Percentiles rank a stretch among this genome's conserved stretches.
Conservation (phyloP, 2,113 vertebrate species). For the Rhinopomastus cyanomelas region DNA sequence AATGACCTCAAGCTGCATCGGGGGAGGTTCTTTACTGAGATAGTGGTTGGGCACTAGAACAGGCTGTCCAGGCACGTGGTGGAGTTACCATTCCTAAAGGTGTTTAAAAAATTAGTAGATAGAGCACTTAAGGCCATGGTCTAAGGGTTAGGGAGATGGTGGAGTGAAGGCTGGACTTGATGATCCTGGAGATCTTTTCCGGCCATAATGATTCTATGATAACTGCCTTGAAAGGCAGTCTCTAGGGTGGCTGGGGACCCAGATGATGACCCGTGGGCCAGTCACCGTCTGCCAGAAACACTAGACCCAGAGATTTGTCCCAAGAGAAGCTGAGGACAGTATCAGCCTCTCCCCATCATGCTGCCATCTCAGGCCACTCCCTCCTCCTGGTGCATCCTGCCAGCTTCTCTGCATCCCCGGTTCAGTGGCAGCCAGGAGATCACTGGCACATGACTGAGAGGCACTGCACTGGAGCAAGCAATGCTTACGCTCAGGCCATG, state of each 20-base stretch:
- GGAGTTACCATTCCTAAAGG: too few species aligned
- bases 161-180: too few species aligned
- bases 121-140: too few species aligned
- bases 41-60: too few species aligned
- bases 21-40: too few species aligned
- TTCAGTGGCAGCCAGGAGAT: not conserved
- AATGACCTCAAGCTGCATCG: too few species aligned
- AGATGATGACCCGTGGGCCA: not conserved
- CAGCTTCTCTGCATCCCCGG: not conserved
- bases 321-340: not conserved
- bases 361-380: not conserved
- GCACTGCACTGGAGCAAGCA: not conserved
- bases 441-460: accelerated
- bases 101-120: too few species aligned
- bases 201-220: too few species aligned
- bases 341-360: not conserved
- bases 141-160: too few species aligned
- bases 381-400: not conserved
- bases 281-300: not conserved
- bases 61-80: too few species aligned
- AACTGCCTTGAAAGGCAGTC: not conserved
- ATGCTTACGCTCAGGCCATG: not conserved
- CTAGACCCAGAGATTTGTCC: not conserved
- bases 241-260: not conserved
- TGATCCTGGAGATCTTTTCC: too few species aligned